phyloP scores from a whole-genome alignment of 2,797 vertebrate species.

The Propithecus deckenii region DNA sequence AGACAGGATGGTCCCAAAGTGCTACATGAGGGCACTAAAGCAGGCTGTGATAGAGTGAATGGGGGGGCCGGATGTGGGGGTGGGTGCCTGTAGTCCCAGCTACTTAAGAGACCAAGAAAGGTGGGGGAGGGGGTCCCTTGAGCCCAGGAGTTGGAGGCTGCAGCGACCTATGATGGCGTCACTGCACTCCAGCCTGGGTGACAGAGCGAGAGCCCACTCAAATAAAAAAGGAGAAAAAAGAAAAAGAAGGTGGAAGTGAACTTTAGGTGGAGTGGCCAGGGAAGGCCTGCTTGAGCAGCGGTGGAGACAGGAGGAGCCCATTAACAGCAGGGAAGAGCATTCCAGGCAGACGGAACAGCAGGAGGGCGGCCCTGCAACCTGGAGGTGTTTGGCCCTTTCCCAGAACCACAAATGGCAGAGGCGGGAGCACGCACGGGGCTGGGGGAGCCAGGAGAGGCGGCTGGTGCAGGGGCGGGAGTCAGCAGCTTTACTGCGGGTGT shows the following conservation, averaged over 20 bases:
- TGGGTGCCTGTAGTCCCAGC: too few relatives aligned
- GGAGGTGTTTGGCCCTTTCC: neutral
- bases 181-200: neutral
- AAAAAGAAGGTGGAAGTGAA: neutral
- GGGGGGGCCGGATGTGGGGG: neutral
- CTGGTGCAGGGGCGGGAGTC: neutral
- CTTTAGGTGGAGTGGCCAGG: too few relatives aligned
- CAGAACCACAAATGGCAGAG: rapidly evolving
- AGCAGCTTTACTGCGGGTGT: neutral
- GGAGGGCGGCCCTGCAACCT: rapidly evolving
- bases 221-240: neutral
- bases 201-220: neutral
- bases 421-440: rapidly evolving
- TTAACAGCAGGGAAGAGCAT: rapidly evolving
- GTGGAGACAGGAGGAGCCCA: neutral
- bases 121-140: too few relatives aligned
- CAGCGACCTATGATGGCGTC: neutral
- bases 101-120: too few relatives aligned
- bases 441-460: neutral
- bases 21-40: neutral
- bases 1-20: too few relatives aligned
- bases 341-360: neutral
- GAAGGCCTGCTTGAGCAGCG: too few relatives aligned
- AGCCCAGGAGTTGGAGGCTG: neutral
- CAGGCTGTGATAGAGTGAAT: too few relatives aligned